A percentile compares a stretch with the other conserved stretches of the same genome.
phyloP scores from a whole-genome alignment of 2,888 invertebrate species.

The Lamellibrachia columna region DNA sequence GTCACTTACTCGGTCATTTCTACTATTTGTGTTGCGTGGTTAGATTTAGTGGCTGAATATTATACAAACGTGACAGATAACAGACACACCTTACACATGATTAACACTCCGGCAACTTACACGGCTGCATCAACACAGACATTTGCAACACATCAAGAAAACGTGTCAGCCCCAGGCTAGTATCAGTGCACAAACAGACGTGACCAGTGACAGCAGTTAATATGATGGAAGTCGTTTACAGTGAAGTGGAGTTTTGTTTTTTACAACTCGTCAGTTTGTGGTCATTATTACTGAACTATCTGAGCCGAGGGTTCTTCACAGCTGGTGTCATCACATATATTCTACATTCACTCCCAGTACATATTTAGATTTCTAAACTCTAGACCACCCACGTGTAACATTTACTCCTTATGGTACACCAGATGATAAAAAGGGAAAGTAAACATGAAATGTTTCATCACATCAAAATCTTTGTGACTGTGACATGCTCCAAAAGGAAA shows the following conservation, averaged over 20 bases:
- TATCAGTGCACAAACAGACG: too few species aligned
- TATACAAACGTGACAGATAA: background rate
- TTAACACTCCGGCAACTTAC: background rate
- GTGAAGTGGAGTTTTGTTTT: background rate
- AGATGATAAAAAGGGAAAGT: background rate
- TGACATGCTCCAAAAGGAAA: background rate
- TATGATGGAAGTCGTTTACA: background rate
- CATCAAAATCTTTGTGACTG: background rate
- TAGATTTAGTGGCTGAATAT: background rate
- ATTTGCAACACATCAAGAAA: background rate
- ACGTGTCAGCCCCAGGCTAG: background rate
- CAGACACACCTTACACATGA: background rate
- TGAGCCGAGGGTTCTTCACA: background rate
- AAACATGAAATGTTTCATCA: background rate
- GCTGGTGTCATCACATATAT: background rate
- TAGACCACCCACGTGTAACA: background rate
- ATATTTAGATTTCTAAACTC: background rate
- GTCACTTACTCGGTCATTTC: background rate
- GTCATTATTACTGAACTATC: background rate
- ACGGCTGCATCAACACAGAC: background rate
- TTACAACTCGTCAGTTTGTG: background rate
- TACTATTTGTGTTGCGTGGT: background rate
- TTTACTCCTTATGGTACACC: background rate
- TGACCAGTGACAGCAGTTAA: background rate
- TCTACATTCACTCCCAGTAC: background rate